Conservation (phyloP, 2,797 vertebrate genomes). For the Sebastiscus tertius region DNA sequence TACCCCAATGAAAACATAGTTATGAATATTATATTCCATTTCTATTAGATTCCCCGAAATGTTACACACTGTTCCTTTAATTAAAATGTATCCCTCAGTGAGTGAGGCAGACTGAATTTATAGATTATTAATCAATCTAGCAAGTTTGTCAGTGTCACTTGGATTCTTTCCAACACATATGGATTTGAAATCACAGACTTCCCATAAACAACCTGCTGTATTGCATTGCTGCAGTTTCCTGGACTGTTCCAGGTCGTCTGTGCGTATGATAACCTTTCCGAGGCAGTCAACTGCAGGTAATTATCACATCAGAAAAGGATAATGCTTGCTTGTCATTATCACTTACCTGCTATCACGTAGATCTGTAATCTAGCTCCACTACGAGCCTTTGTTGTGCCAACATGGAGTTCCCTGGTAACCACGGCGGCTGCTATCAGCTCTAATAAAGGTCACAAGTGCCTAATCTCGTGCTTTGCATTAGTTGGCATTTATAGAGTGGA, state of each 20-base stretch:
- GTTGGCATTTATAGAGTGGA: slow-evolving; percentile 70
- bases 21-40: too few relatives aligned
- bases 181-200: slow-evolving; percentile 15
- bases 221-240: slow-evolving; percentile 34
- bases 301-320: slow-evolving; percentile 67
- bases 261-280: slow-evolving; percentile 65
- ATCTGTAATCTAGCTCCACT: slow-evolving; percentile 66
- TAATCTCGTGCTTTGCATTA: slow-evolving; percentile 72
- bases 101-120: not conserved
- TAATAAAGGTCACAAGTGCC: slow-evolving; percentile 75
- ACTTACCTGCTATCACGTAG: slow-evolving; percentile 61
- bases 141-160: not conserved
- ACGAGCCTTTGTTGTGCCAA: slow-evolving; percentile 64
- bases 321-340: slow-evolving; percentile 62
- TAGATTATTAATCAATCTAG: slow-evolving; percentile 15
- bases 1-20: too few relatives aligned
- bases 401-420: slow-evolving; percentile 55
- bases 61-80: not conserved
- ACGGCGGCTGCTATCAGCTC: slow-evolving; percentile 65
- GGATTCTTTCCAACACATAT: slow-evolving; percentile 10
- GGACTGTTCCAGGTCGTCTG: slow-evolving; percentile 29
- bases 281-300: slow-evolving; percentile 50
- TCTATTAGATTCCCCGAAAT: too few relatives aligned
- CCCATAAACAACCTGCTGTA: not conserved
- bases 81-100: not conserved